phyloP scores from a whole-genome alignment of 2,113 vertebrate species.

The Chlorodrepanis virens region DNA sequence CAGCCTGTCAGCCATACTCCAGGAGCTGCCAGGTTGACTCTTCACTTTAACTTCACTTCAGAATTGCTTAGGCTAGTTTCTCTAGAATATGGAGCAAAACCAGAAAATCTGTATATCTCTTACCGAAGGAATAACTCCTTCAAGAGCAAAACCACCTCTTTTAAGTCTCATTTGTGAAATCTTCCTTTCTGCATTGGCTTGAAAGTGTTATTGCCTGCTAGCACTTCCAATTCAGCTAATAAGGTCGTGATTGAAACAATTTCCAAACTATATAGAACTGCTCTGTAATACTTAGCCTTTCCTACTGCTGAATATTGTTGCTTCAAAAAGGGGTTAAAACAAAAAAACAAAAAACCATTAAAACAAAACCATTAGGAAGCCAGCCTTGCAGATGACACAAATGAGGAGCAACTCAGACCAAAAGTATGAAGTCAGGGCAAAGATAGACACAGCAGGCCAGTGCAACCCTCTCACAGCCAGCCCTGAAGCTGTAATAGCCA shows the following conservation, averaged over 20 bases:
- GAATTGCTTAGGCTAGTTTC: not conserved
- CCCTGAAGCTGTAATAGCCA: not conserved
- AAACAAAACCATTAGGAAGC: not conserved
- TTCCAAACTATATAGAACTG: not conserved
- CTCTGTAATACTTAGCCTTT: not conserved
- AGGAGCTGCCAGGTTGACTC: not conserved
- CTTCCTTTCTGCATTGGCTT: not conserved
- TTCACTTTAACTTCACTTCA: not conserved
- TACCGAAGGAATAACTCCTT: not conserved
- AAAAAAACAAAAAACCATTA: no score
- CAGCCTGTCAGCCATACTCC: not conserved
- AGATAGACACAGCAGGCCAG: not conserved
- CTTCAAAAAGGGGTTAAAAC: not conserved
- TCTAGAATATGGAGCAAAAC: not conserved
- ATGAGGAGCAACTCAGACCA: not conserved
- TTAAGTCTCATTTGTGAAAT: not conserved
- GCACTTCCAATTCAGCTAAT: not conserved
- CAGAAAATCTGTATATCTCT: not conserved
- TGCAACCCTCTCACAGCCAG: not conserved
- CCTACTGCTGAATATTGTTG: not conserved
- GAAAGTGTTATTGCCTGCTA: not conserved
- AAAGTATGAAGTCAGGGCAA: not conserved
- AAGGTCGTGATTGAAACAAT: not conserved
- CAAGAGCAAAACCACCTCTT: not conserved
- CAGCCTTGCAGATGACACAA: not conserved